Percentiles rank a stretch among this genome's conserved stretches.
Evolutionary conservation across 2,797 vertebrate species (phyloP).

Genomic region (Cetoscarus ocellatus): DNA sequence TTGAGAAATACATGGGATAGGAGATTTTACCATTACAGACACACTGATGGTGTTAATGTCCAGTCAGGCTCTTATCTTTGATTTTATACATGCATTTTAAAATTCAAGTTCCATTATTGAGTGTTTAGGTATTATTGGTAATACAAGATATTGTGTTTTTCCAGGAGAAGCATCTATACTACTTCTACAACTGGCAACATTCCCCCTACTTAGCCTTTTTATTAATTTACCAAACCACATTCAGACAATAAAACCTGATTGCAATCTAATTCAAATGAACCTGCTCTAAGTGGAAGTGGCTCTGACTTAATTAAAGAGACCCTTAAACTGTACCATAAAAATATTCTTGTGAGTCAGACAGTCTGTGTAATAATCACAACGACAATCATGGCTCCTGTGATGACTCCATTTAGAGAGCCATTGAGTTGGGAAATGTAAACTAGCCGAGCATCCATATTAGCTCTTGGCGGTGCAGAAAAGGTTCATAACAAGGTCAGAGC

Average conservation of each 20-base stretch:
- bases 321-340: background rate
- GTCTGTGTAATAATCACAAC: slow-evolving; percentile 17
- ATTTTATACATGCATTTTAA: background rate
- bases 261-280: slow-evolving; percentile 12
- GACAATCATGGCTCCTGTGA: slow-evolving; percentile 1
- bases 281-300: background rate
- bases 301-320: slow-evolving; percentile 2
- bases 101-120: background rate
- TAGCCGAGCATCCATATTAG: slow-evolving; percentile 54
- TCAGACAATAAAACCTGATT: slow-evolving; percentile 25
- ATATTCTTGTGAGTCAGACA: background rate
- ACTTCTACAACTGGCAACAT: too few species aligned
- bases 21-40: too few species aligned
- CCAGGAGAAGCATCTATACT: background rate
- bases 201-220: background rate
- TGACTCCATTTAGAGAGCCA: slow-evolving; percentile 36
- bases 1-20: too few species aligned
- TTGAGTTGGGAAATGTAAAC: slow-evolving; percentile 51
- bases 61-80: too few species aligned
- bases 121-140: too few species aligned
- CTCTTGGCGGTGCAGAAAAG: slow-evolving; percentile 56
- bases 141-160: too few species aligned
- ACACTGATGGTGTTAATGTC: too few species aligned
- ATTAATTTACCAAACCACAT: slow-evolving; percentile 24
- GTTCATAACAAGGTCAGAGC: slow-evolving; percentile 72